Percentiles rank a stretch among this genome's conserved stretches.
These are phyloP conservation scores for Oreamnos americanus DNA, from an alignment of 2,113 vertebrate genomes.

Conservation along the genomic window DNA sequence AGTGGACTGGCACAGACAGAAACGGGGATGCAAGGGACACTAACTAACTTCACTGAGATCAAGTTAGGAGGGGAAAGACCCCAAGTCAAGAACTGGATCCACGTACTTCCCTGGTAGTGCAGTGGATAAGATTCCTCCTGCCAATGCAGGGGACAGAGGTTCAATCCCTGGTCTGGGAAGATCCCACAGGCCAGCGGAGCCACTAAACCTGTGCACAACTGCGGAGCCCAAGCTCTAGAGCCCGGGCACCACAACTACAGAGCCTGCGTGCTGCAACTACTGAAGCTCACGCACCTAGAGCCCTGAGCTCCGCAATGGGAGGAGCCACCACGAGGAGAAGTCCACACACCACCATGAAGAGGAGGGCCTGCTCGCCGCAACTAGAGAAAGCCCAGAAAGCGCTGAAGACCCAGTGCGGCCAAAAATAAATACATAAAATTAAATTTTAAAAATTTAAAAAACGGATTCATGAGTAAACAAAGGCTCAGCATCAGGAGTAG, in stretches of 20 bases:
- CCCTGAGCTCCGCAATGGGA: neutral
- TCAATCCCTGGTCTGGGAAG: neutral
- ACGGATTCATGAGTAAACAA: neutral
- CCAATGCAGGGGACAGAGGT: neutral
- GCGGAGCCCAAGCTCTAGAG: neutral
- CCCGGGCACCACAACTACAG: neutral
- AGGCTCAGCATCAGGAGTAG: neutral
- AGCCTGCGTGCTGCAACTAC: rapidly evolving
- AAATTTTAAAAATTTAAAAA: neutral
- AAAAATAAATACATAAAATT: neutral
- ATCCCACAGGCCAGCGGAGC: neutral
- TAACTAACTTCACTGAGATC: neutral
- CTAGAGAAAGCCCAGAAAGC: neutral
- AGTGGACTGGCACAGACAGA: neutral
- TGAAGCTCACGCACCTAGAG: neutral
- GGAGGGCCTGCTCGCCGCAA: rapidly evolving
- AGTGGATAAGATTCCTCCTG: neutral
- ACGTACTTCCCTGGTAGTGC: neutral
- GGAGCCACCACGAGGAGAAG: neutral
- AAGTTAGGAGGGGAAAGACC: neutral
- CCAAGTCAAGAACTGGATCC: neutral
- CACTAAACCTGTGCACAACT: neutral
- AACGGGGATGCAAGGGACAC: rapidly evolving
- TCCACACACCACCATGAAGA: neutral
- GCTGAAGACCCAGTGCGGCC: neutral